Conservation (phyloP, 2,888 invertebrate genomes). For the Adela reaumurella region DNA sequence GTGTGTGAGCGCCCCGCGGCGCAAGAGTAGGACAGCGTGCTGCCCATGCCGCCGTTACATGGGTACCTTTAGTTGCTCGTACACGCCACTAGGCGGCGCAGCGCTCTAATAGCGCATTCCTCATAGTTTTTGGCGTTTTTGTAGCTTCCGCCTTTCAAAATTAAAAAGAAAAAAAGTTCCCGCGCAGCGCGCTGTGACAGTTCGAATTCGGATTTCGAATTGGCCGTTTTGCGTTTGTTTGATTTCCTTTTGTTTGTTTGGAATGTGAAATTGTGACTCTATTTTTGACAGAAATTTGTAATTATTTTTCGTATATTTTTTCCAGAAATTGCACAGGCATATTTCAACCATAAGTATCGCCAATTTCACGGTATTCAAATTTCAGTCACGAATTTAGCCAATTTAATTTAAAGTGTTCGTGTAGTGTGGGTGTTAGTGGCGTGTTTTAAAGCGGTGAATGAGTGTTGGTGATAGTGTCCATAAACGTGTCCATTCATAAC, state of each 20-base stretch:
- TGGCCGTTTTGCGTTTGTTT: neutral
- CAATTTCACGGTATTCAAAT: no score
- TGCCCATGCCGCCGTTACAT: slow-evolving; percentile 3
- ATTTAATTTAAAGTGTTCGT: neutral
- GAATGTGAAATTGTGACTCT: neutral
- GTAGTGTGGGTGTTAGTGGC: neutral
- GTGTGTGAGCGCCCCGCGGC: neutral
- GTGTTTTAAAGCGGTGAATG: neutral
- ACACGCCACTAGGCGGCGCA: slow-evolving; percentile 12
- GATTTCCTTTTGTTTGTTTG: neutral
- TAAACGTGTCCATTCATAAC: neutral
- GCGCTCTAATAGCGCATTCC: slow-evolving; percentile 4
- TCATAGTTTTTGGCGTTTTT: neutral
- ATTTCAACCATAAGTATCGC: no score
- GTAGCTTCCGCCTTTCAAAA: no score
- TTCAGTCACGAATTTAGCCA: no score
- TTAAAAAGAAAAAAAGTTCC: neutral
- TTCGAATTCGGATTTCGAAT: neutral
- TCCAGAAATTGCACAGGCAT: no score
- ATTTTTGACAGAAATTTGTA: no score
- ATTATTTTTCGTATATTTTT: no score
- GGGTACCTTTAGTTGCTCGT: slow-evolving; percentile 10
- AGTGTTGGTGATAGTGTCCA: neutral
- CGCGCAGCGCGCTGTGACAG: neutral
- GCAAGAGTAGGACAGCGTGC: slow-evolving; percentile 1